Evolutionary conservation across 2,113 vertebrate genomes (phyloP).

Genomic region (Anhinga anhinga): DNA sequence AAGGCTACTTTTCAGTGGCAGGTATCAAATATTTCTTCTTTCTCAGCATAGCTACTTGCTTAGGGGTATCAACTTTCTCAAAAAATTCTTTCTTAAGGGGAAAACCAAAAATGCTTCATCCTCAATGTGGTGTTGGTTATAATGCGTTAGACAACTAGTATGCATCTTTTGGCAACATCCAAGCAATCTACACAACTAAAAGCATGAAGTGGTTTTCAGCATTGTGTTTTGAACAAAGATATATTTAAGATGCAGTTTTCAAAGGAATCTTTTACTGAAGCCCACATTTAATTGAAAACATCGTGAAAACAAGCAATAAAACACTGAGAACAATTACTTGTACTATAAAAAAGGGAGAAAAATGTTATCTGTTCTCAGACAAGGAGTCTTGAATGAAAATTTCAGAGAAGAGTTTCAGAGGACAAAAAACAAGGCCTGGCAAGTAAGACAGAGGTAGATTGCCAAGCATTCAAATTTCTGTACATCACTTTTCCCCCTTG

Average conservation of each 20-base stretch:
- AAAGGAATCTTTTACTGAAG: constrained; percentile 2
- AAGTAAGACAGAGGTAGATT: neutral
- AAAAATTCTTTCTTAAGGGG: neutral
- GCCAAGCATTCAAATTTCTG: neutral
- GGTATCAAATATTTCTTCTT: neutral
- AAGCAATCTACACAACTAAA: neutral
- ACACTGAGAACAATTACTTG: neutral
- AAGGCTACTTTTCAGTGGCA: neutral
- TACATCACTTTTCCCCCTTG: neutral
- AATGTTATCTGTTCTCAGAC: neutral
- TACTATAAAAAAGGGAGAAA: constrained; percentile 4
- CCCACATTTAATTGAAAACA: neutral
- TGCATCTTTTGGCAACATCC: neutral
- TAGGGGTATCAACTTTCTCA: neutral
- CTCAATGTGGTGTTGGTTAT: neutral
- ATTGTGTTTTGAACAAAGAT: neutral
- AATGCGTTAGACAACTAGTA: neutral
- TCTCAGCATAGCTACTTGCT: neutral
- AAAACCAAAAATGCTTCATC: neutral
- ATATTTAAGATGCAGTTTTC: neutral
- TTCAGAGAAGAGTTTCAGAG: neutral
- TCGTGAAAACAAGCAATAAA: constrained; percentile 28
- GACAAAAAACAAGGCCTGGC: neutral
- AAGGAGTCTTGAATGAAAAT: neutral
- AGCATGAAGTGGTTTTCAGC: neutral